phyloP scores from a whole-genome alignment of 2,113 vertebrate genomes.

The Vimba vimba region DNA sequence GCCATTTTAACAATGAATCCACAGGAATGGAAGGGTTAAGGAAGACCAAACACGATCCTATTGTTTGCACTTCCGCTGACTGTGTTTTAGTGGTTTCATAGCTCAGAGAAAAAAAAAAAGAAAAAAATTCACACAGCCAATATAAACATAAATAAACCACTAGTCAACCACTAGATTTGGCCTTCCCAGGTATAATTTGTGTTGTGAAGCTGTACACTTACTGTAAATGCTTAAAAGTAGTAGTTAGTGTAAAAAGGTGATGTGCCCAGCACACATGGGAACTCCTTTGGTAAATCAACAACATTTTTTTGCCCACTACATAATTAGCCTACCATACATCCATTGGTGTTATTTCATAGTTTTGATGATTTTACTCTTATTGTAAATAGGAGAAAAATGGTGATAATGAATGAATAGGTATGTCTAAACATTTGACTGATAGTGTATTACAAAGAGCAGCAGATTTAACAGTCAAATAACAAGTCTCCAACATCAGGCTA shows the following conservation, averaged over 20 bases:
- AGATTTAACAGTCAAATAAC: slow-evolving; percentile 43
- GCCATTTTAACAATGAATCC: background rate
- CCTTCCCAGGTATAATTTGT: background rate
- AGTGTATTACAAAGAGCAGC: background rate
- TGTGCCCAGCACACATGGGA: background rate
- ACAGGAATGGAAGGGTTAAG: background rate
- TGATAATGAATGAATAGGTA: background rate
- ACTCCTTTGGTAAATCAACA: background rate
- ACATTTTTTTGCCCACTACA: background rate
- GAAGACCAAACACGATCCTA: background rate
- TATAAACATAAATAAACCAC: background rate
- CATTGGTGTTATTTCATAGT: background rate
- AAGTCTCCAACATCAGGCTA: background rate
- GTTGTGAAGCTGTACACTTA: background rate
- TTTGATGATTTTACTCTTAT: background rate
- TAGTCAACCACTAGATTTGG: background rate
- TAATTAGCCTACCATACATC: background rate
- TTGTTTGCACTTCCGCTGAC: background rate
- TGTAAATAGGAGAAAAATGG: background rate
- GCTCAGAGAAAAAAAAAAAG: background rate
- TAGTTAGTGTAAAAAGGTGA: background rate
- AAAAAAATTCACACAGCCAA: background rate
- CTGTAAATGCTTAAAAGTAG: background rate
- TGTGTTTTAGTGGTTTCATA: background rate
- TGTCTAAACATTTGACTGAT: slow-evolving; percentile 4